Conservation (phyloP, 2,113 vertebrate genomes). For the Peromyscus polionotus region DNA sequence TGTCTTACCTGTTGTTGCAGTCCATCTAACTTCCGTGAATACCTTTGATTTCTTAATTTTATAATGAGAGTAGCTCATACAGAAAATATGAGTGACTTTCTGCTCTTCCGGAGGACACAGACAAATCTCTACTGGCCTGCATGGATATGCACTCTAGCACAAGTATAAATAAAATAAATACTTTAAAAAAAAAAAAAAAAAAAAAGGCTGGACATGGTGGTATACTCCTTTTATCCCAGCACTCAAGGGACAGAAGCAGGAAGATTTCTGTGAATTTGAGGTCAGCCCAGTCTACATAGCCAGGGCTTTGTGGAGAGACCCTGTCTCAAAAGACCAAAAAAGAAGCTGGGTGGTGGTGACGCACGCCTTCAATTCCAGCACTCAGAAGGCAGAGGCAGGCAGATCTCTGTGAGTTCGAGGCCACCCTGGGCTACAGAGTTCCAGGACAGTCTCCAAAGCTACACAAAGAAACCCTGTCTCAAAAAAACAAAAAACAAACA, state of each 20-base stretch:
- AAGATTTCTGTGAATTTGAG: neutral
- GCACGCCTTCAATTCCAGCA: too few species aligned
- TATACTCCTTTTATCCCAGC: neutral
- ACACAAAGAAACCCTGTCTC: too few species aligned
- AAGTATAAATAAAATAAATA: neutral
- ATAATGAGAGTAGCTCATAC: neutral
- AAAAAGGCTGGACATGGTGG: neutral
- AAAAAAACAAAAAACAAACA: too few species aligned
- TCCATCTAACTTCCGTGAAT: neutral
- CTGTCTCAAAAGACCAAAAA: neutral
- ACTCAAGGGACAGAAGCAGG: neutral
- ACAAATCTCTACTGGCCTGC: neutral
- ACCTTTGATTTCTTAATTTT: neutral
- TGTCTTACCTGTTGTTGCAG: neutral
- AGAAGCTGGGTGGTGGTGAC: neutral
- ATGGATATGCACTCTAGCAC: neutral
- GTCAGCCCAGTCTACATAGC: neutral
- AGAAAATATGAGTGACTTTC: neutral
- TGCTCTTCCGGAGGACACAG: neutral
- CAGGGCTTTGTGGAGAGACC: neutral
- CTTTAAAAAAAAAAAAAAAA: neutral
- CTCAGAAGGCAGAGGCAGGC: too few species aligned
- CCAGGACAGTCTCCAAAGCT: too few species aligned
- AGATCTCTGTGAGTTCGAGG: too few species aligned
- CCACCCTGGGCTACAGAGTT: too few species aligned